Conservation (phyloP, 2,113 vertebrate species). For the Otolemur garnettii region DNA sequence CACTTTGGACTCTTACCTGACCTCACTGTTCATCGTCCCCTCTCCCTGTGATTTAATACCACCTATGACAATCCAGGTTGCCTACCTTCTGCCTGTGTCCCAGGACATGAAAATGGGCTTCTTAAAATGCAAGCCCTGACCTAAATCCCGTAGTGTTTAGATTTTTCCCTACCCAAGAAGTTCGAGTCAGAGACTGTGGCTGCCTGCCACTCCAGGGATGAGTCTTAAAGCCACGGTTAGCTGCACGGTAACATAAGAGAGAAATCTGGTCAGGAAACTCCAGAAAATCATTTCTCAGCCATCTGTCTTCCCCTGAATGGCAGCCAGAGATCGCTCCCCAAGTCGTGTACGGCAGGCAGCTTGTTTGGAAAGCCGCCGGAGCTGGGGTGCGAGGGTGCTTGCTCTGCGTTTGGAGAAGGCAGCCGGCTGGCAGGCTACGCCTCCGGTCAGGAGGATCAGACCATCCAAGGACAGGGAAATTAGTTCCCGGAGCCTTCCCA, state of each 20-base stretch:
- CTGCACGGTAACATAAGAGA: constrained; percentile 55
- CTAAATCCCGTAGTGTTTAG: background rate
- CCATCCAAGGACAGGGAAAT: constrained; percentile 27
- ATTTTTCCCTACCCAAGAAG: background rate
- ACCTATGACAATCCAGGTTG: background rate
- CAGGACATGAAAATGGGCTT: background rate
- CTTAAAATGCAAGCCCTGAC: background rate
- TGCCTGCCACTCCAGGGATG: background rate
- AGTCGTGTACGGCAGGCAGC: constrained; percentile 50
- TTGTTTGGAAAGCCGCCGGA: background rate
- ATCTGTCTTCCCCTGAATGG: constrained; percentile 75
- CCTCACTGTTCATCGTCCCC: background rate
- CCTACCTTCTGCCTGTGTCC: background rate
- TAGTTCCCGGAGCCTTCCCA: background rate
- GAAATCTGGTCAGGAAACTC: constrained; percentile 76
- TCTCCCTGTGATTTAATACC: background rate
- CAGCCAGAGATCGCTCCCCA: constrained; percentile 73
- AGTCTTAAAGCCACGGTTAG: constrained; percentile 41
- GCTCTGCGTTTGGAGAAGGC: background rate
- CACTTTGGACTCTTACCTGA: background rate
- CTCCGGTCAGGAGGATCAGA: constrained; percentile 36
- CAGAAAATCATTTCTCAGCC: constrained; percentile 71
- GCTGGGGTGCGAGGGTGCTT: background rate
- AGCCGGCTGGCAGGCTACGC: constrained; percentile 40
- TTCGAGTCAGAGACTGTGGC: background rate